Conservation (phyloP, 2,797 vertebrate species). For the Sus cebifrons region DNA sequence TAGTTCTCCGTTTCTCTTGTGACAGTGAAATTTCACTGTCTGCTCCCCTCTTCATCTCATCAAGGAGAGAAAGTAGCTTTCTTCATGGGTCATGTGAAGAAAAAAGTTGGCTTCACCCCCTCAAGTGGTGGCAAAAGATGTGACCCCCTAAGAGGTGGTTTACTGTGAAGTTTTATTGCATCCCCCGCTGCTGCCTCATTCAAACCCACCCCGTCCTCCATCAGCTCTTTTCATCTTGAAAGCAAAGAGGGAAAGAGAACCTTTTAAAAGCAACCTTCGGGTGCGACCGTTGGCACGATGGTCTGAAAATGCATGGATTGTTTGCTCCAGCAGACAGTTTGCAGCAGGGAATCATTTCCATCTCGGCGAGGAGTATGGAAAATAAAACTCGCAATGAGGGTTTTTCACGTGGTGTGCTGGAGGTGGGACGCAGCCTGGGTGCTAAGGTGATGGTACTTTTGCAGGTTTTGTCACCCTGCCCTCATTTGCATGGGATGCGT, state of each 20-base stretch:
- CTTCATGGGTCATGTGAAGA: not conserved
- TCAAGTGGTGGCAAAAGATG: not conserved
- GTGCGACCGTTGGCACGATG: not conserved
- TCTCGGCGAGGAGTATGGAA: constrained; percentile 52
- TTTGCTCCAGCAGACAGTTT: constrained; percentile 40
- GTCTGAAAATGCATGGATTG: constrained; percentile 8
- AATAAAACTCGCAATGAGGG: not conserved
- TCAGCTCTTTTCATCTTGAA: not conserved
- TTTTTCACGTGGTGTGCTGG: not conserved
- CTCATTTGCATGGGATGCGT: not conserved
- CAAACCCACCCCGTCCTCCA: not conserved
- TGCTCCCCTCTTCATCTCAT: not conserved
- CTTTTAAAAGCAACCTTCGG: constrained; percentile 61
- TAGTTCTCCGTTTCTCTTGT: not conserved
- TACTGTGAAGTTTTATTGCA: not conserved
- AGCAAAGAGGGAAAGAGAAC: not conserved
- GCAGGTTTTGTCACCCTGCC: not conserved
- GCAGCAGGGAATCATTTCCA: not conserved
- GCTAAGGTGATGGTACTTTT: constrained; percentile 7
- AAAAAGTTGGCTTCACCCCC: not conserved
- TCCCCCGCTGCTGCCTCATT: not conserved
- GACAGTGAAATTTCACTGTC: constrained; percentile 1
- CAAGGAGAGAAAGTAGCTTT: not conserved
- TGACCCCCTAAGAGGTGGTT: not conserved
- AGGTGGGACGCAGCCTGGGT: fast-evolving